These are phyloP conservation scores for Phainopepla nitens DNA, from an alignment of 2,113 vertebrate genomes.

Conservation along the genomic window DNA sequence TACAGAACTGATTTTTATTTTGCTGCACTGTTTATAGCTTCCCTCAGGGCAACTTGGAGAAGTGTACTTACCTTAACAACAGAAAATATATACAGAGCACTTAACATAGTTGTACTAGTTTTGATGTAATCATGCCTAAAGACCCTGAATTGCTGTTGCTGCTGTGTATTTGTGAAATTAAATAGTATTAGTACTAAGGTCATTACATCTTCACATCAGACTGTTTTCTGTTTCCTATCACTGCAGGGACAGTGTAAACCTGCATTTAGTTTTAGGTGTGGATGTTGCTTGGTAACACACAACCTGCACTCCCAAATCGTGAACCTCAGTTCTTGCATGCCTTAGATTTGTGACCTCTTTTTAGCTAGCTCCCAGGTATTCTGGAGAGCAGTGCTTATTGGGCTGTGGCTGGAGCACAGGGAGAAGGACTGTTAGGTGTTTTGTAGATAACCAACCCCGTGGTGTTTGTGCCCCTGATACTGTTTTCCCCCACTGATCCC, in stretches of 20 bases:
- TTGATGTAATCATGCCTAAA: background rate
- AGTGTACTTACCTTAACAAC: background rate
- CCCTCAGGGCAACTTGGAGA: background rate
- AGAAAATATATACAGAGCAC: background rate
- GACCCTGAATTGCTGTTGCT: background rate
- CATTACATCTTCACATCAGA: background rate
- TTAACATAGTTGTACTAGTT: background rate
- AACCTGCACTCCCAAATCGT: background rate
- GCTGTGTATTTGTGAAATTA: background rate
- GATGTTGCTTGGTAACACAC: background rate
- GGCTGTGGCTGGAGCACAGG: background rate
- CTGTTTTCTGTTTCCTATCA: background rate
- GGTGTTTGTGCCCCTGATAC: background rate
- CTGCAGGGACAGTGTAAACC: rapidly evolving
- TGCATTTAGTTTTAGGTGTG: background rate
- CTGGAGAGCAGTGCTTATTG: background rate
- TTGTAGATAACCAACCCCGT: background rate
- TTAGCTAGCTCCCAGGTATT: background rate
- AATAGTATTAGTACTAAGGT: background rate
- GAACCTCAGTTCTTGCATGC: background rate
- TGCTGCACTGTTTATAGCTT: background rate
- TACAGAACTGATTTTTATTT: slow-evolving; percentile 28
- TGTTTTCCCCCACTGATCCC: background rate
- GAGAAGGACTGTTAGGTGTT: background rate
- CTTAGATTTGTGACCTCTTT: background rate